Evolutionary conservation across 2,797 vertebrate species (phyloP).

Genomic region (Sebastes kiyomatsui): DNA sequence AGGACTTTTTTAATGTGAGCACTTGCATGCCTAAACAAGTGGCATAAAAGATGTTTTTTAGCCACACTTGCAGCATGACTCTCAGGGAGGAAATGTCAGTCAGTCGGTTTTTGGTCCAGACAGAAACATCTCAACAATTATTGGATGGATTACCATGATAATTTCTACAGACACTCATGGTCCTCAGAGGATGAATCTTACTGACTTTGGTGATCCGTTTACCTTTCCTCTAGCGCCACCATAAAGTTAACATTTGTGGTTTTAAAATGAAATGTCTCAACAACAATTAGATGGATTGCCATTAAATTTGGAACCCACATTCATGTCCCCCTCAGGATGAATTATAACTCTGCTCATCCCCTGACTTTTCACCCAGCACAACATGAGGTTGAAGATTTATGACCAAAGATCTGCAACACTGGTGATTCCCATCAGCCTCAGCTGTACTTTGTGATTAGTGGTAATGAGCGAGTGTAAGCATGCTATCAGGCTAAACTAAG

Average conservation of each 20-base stretch:
- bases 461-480: no score
- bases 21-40: constrained; percentile 6
- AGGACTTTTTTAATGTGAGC: constrained; percentile 3
- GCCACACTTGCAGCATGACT: not conserved
- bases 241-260: no score
- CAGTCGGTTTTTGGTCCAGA: not conserved
- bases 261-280: not conserved
- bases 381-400: not conserved
- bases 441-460: no score
- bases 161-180: no score
- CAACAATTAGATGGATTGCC: not conserved
- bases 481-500: not conserved
- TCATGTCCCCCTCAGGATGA: not conserved
- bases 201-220: no score
- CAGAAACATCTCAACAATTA: not conserved
- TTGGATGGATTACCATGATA: no score
- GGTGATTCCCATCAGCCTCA: no score
- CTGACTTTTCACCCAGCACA: not conserved
- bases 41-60: not conserved
- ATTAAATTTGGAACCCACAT: not conserved
- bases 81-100: not conserved
- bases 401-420: no score
- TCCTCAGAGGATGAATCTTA: no score
- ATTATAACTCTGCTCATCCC: not conserved
- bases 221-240: no score